These are phyloP conservation scores for Cotesia congregata DNA, from an alignment of 2,888 invertebrate species.

Conservation along the genomic window DNA sequence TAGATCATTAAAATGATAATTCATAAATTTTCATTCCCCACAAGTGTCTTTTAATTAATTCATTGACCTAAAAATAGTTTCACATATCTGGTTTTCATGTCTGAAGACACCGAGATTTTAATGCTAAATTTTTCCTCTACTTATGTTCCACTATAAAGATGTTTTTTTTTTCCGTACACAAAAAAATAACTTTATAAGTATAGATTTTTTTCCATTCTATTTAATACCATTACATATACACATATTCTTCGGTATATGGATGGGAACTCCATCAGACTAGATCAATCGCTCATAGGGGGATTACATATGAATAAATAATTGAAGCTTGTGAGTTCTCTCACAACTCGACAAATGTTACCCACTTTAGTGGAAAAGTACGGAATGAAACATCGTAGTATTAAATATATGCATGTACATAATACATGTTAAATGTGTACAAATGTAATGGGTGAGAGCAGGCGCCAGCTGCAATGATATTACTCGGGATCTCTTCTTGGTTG, in stretches of 20 bases:
- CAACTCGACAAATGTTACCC: constrained; percentile 10
- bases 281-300: neutral
- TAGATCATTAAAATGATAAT: constrained; percentile 7
- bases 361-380: constrained; percentile 48
- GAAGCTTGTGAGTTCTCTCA: neutral
- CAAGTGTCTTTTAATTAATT: constrained; percentile 23
- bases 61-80: constrained; percentile 25
- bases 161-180: neutral
- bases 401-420: neutral
- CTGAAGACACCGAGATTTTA: neutral
- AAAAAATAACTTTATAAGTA: neutral
- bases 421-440: constrained; percentile 10
- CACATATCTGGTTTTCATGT: neutral
- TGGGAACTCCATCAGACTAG: neutral
- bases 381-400: constrained; percentile 41
- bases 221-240: neutral
- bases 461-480: constrained; percentile 42
- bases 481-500: constrained; percentile 24
- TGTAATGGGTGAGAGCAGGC: constrained; percentile 5
- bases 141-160: neutral
- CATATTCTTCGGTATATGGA: neutral
- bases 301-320: neutral
- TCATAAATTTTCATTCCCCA: constrained; percentile 12
- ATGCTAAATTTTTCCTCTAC: neutral
- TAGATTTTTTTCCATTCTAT: neutral